Evolutionary conservation across 2,797 vertebrate species (phyloP), one percentile per base, ranked within the genome.

Genomic region (Enteromius treurensis): DNA sequence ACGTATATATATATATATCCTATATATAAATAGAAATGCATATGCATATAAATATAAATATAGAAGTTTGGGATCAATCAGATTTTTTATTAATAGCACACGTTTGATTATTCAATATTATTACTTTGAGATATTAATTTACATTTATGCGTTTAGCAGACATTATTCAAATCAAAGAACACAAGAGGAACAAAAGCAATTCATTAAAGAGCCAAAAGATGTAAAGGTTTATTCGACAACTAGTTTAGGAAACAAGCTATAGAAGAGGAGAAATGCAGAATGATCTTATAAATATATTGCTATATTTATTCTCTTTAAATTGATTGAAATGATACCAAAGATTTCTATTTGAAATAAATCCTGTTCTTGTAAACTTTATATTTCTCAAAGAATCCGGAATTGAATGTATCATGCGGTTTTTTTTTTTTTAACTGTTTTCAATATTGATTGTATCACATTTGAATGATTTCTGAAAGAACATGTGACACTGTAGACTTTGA

Each of bases 1-100:
- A 92, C 97, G 98, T 94, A 17, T 40, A 40, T 40, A 32, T 32
- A 32, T 32, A 2, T 53, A 26, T 26, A 26, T 26, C 26, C 26
- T 26, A 47, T 23, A 15, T 26, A 15, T 5, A 37, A n/a, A 26
- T n/a, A 42, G 14, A 32, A 19, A 32, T 73, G 0, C 11, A 26
- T 71, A 26, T 29, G 7, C 13, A 17, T 64, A 15, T 64, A 64
- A 8, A 17, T 64, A 15, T 64, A 64, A 8, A 49, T 3, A 10
- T 1, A 19, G 14, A 51, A 7, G 0, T 49, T 47, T 64, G 45
- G 42, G 17, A 32, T 65, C 15, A 4, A 13, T 42, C 17, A 7
- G 40, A 0, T 58, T 23, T 23, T 1, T 13, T 55, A 23, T 58
- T 9, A n/a, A 8, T 55, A n/a, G 51, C 21, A 3, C 49, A 53